A percentile compares a stretch with the other conserved stretches of the same genome.
phyloP scores from a whole-genome alignment of 1,140 invertebrate species.

The Cyphomyrmex costatus region DNA sequence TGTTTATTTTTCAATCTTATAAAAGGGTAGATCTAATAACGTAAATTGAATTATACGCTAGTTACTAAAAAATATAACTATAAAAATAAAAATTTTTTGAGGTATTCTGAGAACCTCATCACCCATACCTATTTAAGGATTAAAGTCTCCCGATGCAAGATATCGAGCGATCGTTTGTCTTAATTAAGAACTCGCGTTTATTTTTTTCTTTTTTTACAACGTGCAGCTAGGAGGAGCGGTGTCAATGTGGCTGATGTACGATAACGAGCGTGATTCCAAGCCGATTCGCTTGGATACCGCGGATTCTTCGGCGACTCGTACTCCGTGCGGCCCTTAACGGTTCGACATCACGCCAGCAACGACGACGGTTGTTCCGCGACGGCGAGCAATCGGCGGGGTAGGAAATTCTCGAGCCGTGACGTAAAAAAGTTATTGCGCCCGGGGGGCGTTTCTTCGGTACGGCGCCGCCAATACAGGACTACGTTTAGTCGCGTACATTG shows the following conservation, averaged over 20 bases:
- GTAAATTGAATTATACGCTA: no score
- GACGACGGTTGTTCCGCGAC: constrained; percentile 38
- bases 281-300: constrained; percentile 66
- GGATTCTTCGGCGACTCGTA: constrained; percentile 60
- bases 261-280: constrained; percentile 42
- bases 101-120: no score
- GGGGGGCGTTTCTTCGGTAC: constrained; percentile 73
- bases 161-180: neutral
- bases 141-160: neutral
- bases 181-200: constrained; percentile 9
- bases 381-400: constrained; percentile 71
- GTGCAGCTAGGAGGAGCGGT: neutral
- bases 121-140: no score
- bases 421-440: constrained; percentile 77
- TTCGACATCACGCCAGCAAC: constrained; percentile 71
- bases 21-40: no score
- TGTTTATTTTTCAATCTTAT: no score
- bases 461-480: constrained; percentile 76
- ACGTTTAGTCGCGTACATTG: constrained; percentile 10
- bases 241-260: constrained; percentile 3
- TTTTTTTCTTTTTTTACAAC: neutral
- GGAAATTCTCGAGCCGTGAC: constrained; percentile 81
- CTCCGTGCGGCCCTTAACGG: constrained; percentile 75
- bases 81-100: no score
- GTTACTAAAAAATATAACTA: no score